Percentiles rank a stretch among this genome's conserved stretches.
These are phyloP conservation scores for Mormyrus lacerda DNA, from an alignment of 2,113 vertebrate genomes.

Conservation along the genomic window DNA sequence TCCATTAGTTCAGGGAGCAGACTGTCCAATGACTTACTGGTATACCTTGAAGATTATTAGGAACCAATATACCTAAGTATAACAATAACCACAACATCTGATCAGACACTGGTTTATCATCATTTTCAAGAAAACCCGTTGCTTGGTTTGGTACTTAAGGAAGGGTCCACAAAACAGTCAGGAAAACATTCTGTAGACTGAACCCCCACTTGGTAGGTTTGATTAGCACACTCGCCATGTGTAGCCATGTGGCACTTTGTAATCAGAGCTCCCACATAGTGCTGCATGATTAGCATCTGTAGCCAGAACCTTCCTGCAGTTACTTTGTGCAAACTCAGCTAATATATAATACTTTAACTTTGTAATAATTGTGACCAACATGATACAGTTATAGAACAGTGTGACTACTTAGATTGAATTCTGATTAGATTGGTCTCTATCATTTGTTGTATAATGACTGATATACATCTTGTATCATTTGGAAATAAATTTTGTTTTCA, in stretches of 20 bases:
- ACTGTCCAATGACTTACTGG: background rate
- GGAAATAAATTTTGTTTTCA: background rate
- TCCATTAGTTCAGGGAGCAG: background rate
- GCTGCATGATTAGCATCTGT: background rate
- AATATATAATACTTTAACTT: background rate
- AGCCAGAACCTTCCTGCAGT: background rate
- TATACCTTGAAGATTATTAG: too few relatives aligned
- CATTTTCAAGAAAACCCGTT: background rate
- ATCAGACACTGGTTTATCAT: background rate
- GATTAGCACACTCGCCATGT: background rate
- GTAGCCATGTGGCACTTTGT: background rate
- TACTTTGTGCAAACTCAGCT: background rate
- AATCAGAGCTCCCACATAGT: background rate
- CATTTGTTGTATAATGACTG: background rate
- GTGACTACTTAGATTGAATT: background rate
- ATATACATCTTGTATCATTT: background rate
- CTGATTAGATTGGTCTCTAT: background rate
- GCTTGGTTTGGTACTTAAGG: background rate
- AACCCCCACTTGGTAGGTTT: background rate
- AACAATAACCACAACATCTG: background rate
- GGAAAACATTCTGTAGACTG: background rate
- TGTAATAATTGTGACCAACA: background rate
- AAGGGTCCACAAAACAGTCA: background rate
- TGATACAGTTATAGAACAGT: background rate
- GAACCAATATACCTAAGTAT: background rate